Base-by-base conservation (phyloP, 2,113 vertebrate species). In the Todiramphus saurophagus region DNA sequence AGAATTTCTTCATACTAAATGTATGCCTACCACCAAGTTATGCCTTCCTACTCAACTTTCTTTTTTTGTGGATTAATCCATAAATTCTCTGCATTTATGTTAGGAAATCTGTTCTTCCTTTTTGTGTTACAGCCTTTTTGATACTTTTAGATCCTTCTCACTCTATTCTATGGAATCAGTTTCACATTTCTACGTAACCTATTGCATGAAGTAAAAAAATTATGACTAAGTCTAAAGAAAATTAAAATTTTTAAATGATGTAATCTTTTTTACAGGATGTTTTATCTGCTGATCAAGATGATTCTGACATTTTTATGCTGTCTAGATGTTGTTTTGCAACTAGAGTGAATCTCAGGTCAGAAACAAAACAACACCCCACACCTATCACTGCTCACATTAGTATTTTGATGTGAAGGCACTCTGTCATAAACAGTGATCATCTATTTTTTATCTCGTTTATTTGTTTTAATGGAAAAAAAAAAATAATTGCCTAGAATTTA, bases 21-120 rank as follows among this genome's bases (percentile, higher is more conserved):
- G 46, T 79, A 82, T 48, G 66, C 44, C 59, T 94, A 87, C 8
- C n/a, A 93, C 79, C 56, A 86, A 70, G 24, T 79, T 89, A 74
- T n/a, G 37, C 5, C 44, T 91, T 93, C 80, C 20, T 67, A 86
- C n/a, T 97, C 50, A 63, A 50, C 2, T 68, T n/a, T 27, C 28
- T 91, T 75, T 62, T 43, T 67, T 27, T 2, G 14, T 14, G 14
- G 33, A 63, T 58, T 53, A 3, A 63, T 15, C 5, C 21, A 25
- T 5, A 64, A 51, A 8, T 43, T 79, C 17, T 43, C 64, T 3
- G 1, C 2, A 56, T 28, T 83, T 56, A 13, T 56, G 77, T 84
- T 64, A 16, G 7, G 25, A 76, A 64, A 72, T 3, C 1, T 56
- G 7, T 30, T 62, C 16, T 7, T 73, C 3, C 4, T 33, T 69